Percentiles rank a stretch among this genome's conserved stretches.
Conservation (phyloP, 2,797 vertebrate genomes). For the Aphelocoma californica region DNA sequence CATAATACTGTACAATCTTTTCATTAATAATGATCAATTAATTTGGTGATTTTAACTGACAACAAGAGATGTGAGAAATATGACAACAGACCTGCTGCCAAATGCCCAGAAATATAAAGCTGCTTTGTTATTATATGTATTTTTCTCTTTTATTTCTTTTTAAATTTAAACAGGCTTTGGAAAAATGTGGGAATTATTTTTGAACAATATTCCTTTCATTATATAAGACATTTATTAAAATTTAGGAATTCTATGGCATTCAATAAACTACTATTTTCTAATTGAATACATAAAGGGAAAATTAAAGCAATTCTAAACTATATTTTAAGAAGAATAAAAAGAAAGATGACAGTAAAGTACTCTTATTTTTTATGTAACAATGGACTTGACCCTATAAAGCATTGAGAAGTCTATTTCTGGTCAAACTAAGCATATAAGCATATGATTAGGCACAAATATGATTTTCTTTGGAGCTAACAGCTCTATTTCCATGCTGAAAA, state of each 20-base stretch:
- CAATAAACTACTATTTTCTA: slow-evolving; percentile 45
- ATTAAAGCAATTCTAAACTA: slow-evolving; percentile 30
- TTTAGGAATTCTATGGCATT: slow-evolving; percentile 8
- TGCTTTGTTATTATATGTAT: slow-evolving; percentile 11
- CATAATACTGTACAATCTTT: slow-evolving; percentile 27
- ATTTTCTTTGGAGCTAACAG: slow-evolving; percentile 2
- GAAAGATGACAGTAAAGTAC: neutral
- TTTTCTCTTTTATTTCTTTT: slow-evolving; percentile 40
- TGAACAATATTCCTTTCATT: slow-evolving; percentile 20
- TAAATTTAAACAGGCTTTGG: neutral
- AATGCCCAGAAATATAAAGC: slow-evolving; percentile 25
- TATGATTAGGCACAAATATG: neutral
- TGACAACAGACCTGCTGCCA: neutral
- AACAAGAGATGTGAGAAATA: neutral
- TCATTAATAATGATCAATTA: neutral
- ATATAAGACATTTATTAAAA: neutral
- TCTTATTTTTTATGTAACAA: slow-evolving; percentile 42
- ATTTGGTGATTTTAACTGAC: slow-evolving; percentile 22
- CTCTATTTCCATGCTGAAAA: neutral
- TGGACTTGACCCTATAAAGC: neutral
- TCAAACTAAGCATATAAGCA: neutral
- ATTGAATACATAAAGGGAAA: neutral
- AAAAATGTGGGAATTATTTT: slow-evolving; percentile 50
- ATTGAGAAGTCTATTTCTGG: neutral
- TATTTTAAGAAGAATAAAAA: slow-evolving; percentile 43